A percentile compares a stretch with the other conserved stretches of the same genome.
These are phyloP conservation scores for Petrolisthes cinctipes DNA, from an alignment of 2,888 invertebrate genomes.

Conservation along the genomic window DNA sequence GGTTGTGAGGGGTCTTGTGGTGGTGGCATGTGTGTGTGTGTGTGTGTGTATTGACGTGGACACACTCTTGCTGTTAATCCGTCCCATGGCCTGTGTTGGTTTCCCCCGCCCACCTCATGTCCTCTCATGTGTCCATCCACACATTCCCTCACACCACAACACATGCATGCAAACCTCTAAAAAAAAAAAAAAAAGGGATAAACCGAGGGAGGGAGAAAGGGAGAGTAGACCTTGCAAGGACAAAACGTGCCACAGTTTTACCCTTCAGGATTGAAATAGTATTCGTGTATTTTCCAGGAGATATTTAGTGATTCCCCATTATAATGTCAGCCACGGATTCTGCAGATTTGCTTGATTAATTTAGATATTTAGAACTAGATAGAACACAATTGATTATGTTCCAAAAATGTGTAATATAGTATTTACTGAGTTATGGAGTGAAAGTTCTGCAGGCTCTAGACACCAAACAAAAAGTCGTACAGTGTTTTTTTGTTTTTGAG, in stretches of 20 bases:
- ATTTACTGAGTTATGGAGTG: too few species aligned
- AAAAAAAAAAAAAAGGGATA: neutral
- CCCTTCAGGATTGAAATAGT: too few species aligned
- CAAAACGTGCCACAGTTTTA: neutral
- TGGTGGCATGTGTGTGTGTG: constrained; percentile 23
- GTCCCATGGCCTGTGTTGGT: constrained; percentile 4
- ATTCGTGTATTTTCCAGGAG: too few species aligned
- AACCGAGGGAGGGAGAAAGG: neutral
- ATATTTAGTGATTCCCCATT: too few species aligned
- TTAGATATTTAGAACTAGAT: too few species aligned
- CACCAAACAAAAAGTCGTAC: too few species aligned
- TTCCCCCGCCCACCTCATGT: neutral
- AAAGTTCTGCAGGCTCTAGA: too few species aligned
- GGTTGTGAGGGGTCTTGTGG: constrained; percentile 5
- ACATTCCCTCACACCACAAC: neutral
- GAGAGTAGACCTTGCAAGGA: neutral
- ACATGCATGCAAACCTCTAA: neutral
- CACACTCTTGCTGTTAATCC: constrained; percentile 15
- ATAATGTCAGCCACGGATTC: too few species aligned
- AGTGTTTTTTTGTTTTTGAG: too few species aligned
- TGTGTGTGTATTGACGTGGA: constrained; percentile 41
- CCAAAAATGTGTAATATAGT: too few species aligned
- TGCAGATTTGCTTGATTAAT: too few species aligned
- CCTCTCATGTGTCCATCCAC: neutral
- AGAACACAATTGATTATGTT: too few species aligned